These are phyloP conservation scores for Dipus sagitta DNA, from an alignment of 2,797 vertebrate species.

Conservation along the genomic window DNA sequence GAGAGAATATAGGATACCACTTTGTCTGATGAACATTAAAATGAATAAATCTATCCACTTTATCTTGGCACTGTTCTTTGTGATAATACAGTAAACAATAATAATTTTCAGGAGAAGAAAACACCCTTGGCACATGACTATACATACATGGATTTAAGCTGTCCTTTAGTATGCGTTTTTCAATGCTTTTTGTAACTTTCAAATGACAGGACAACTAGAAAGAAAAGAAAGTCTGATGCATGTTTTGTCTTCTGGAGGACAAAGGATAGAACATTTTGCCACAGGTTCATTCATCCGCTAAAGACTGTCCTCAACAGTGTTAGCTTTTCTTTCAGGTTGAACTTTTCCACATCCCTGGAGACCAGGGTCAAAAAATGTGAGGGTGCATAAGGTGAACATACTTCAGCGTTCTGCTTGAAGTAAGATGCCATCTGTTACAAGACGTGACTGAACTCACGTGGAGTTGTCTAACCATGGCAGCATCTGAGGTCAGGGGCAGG, in stretches of 20 bases:
- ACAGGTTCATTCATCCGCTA: not conserved
- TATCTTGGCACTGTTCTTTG: slow-evolving; percentile 65
- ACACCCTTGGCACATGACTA: slow-evolving; percentile 35
- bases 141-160: slow-evolving; percentile 46
- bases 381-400: not conserved
- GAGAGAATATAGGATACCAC: slow-evolving; percentile 1
- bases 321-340: not conserved
- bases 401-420: not conserved
- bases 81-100: slow-evolving; percentile 57
- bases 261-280: not conserved
- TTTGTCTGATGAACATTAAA: slow-evolving; percentile 73
- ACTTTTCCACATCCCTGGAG: not conserved
- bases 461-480: not conserved
- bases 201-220: not conserved
- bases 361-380: not conserved
- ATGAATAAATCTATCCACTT: slow-evolving; percentile 65
- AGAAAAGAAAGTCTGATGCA: slow-evolving; percentile 19
- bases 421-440: not conserved
- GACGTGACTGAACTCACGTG: not conserved
- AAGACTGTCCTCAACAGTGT: not conserved
- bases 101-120: slow-evolving; percentile 73
- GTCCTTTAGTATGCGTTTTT: slow-evolving; percentile 46
- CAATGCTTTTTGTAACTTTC: slow-evolving; percentile 24
- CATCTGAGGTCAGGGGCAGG: not conserved
- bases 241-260: slow-evolving; percentile 3